phyloP scores from a whole-genome alignment of 1,140 invertebrate genomes.

The Vanessa atalanta region DNA sequence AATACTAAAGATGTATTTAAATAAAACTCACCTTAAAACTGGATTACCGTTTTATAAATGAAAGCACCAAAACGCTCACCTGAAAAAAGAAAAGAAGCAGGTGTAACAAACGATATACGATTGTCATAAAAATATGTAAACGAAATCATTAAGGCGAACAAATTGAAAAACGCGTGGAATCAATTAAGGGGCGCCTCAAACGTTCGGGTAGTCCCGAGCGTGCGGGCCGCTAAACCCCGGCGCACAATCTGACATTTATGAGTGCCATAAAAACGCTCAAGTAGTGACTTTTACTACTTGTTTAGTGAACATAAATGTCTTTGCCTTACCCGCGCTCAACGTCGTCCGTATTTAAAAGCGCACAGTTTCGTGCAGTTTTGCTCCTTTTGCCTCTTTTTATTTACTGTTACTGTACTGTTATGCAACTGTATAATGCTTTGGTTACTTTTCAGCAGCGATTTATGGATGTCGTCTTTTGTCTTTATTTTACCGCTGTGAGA shows the following conservation, averaged over 20 bases:
- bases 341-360: constrained; percentile 80
- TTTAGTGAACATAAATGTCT: constrained; percentile 83
- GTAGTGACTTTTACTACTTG: constrained; percentile 82
- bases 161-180: constrained; percentile 66
- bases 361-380: constrained; percentile 77
- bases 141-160: constrained; percentile 53
- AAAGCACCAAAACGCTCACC: constrained; percentile 48
- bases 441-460: constrained; percentile 76
- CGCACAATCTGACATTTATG: constrained; percentile 81
- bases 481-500: constrained; percentile 70
- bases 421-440: constrained; percentile 79
- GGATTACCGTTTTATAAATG: constrained; percentile 21
- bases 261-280: constrained; percentile 82
- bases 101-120: constrained; percentile 38
- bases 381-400: constrained; percentile 75
- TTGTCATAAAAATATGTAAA: constrained; percentile 44
- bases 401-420: constrained; percentile 75
- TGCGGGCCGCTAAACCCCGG: constrained; percentile 64
- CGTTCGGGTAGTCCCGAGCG: constrained; percentile 44
- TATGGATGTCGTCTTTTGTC: constrained; percentile 74
- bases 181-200: constrained; percentile 61
- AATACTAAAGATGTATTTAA: not conserved
- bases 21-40: constrained; percentile 31
- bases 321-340: constrained; percentile 76
- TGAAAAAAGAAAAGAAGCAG: constrained; percentile 60